Percentiles rank a stretch among this genome's conserved stretches.
Evolutionary conservation across 2,888 invertebrate species (phyloP).

Genomic region (Calameuta pallipes): DNA sequence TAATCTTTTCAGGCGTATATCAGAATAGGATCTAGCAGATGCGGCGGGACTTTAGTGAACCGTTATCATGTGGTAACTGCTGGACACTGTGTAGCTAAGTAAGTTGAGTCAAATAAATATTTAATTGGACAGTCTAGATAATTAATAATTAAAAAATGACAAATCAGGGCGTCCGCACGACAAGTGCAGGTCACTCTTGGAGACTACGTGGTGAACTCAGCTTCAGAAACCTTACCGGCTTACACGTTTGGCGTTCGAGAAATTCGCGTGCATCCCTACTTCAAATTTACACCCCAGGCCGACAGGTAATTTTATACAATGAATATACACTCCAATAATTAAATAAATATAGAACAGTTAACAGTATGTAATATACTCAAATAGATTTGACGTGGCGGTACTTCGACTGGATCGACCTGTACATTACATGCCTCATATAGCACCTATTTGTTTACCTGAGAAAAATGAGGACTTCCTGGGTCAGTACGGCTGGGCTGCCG

Average conservation of each 20-base stretch:
- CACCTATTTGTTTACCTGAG: constrained; percentile 91
- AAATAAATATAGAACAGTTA: neutral
- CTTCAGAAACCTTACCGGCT: constrained; percentile 89
- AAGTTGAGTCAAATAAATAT: constrained; percentile 39
- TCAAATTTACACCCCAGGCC: constrained; percentile 93
- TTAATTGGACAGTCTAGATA: neutral
- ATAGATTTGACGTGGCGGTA: constrained; percentile 89
- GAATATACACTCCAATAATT: neutral
- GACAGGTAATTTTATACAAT: constrained; percentile 66
- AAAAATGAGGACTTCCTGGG: constrained; percentile 91
- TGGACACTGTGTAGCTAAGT: constrained; percentile 90
- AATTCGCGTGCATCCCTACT: constrained; percentile 91
- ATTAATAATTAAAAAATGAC: neutral
- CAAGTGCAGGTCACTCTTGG: constrained; percentile 93
- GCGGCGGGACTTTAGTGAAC: constrained; percentile 92
- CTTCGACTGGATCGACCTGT: constrained; percentile 87
- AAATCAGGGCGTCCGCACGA: constrained; percentile 80
- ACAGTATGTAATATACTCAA: constrained; percentile 2
- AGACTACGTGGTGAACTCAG: constrained; percentile 94
- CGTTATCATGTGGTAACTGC: constrained; percentile 93
- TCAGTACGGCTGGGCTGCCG: constrained; percentile 92
- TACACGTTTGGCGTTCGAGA: constrained; percentile 92
- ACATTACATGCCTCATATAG: constrained; percentile 91
- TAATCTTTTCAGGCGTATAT: constrained; percentile 77
- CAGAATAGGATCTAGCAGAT: constrained; percentile 92